phyloP scores from a whole-genome alignment of 2,113 vertebrate species.

The Motacilla alba region DNA sequence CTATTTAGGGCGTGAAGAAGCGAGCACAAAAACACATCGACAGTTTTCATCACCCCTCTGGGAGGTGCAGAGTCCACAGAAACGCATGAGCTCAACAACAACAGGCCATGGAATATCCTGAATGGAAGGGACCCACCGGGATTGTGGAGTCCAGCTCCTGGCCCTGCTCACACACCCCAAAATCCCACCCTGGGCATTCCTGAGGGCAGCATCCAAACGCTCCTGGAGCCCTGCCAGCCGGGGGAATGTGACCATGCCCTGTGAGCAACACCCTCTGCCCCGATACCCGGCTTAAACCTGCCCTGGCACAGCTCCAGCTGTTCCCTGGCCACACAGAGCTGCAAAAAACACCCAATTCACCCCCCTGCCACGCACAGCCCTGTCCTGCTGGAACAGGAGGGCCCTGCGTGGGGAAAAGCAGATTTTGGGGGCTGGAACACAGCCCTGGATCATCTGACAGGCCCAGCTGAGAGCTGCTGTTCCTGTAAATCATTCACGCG shows the following conservation, averaged over 20 bases:
- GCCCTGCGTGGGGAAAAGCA: fast-evolving
- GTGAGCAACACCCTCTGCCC: neutral
- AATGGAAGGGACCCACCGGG: neutral
- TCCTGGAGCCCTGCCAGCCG: neutral
- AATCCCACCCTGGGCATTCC: neutral
- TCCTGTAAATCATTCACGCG: neutral
- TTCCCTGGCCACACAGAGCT: neutral
- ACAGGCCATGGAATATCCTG: fast-evolving
- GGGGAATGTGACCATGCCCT: neutral
- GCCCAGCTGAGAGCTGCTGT: neutral
- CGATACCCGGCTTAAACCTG: fast-evolving
- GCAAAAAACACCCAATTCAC: neutral
- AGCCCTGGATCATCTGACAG: neutral
- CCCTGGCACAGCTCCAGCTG: neutral
- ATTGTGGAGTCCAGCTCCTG: neutral
- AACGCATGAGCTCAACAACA: neutral
- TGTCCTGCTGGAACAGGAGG: neutral
- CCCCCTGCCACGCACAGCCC: neutral
- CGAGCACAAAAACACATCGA: neutral
- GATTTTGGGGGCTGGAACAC: neutral
- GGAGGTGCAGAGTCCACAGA: neutral
- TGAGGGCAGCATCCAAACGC: fast-evolving
- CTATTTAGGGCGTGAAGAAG: neutral
- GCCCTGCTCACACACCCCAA: neutral
- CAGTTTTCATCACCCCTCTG: neutral